phyloP scores from a whole-genome alignment of 2,888 invertebrate genomes.

The Pollenia griseotomentosa region DNA sequence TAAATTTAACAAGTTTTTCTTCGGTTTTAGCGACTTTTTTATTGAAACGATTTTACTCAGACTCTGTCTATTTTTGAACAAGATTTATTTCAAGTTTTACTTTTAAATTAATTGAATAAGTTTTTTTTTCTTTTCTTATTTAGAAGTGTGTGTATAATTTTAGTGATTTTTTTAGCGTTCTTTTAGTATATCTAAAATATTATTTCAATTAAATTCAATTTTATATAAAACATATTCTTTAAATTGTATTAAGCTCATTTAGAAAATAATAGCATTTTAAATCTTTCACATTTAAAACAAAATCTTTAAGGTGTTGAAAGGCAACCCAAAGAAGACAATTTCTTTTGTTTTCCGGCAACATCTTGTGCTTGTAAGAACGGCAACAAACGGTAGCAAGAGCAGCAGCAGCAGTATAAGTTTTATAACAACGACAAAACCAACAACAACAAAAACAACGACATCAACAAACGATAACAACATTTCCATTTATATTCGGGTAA shows the following conservation, averaged over 20 bases:
- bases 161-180: too few relatives aligned
- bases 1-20: too few relatives aligned
- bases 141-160: too few relatives aligned
- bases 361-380: slow-evolving; percentile 43
- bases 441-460: slow-evolving; percentile 28
- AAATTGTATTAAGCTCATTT: background rate
- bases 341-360: slow-evolving; percentile 46
- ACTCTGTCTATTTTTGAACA: too few relatives aligned
- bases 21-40: too few relatives aligned
- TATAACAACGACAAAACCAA: slow-evolving; percentile 43
- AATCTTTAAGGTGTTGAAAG: slow-evolving; percentile 69
- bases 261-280: slow-evolving; percentile 45
- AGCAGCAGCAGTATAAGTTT: slow-evolving; percentile 29
- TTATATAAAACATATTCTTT: slow-evolving; percentile 4
- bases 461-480: slow-evolving; percentile 57
- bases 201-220: too few relatives aligned
- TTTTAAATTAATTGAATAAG: too few relatives aligned
- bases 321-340: slow-evolving; percentile 60
- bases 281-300: slow-evolving; percentile 37
- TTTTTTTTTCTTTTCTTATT: too few relatives aligned
- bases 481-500: slow-evolving; percentile 71
- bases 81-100: too few relatives aligned
- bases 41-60: too few relatives aligned
- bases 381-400: background rate
- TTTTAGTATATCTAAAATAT: too few relatives aligned